phyloP scores from a whole-genome alignment of 2,113 vertebrate species.

The Tragelaphus scriptus region DNA sequence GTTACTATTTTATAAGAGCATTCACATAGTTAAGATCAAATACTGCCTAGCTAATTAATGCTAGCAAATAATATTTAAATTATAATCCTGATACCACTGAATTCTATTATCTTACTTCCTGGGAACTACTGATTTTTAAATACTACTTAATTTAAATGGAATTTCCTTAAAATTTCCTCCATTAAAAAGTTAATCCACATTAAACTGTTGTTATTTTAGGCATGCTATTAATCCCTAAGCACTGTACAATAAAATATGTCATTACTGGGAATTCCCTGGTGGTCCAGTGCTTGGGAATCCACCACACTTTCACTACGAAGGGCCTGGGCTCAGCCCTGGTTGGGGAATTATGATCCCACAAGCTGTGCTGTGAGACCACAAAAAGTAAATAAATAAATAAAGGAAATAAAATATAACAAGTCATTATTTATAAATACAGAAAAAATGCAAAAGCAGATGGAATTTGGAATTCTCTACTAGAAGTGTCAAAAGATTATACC shows the following conservation, averaged over 20 bases:
- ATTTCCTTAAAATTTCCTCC: constrained; percentile 11
- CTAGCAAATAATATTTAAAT: background rate
- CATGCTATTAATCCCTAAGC: background rate
- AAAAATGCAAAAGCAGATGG: background rate
- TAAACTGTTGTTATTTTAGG: background rate
- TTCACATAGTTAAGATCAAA: background rate
- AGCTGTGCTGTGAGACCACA: background rate
- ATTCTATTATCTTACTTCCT: background rate
- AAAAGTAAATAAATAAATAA: background rate
- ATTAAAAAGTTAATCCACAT: background rate
- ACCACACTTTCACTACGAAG: background rate
- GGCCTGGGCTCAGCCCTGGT: background rate
- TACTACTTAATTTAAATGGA: background rate
- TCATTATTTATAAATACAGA: constrained; percentile 1
- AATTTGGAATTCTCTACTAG: background rate
- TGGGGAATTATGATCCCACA: background rate
- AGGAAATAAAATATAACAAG: background rate
- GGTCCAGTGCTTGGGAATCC: background rate
- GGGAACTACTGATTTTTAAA: constrained; percentile 26
- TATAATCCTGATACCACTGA: background rate
- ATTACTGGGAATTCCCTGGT: background rate
- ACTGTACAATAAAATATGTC: background rate
- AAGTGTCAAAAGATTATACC: background rate
- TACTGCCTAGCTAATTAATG: background rate
- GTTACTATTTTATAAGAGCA: background rate